Evolutionary conservation across 2,888 invertebrate species (phyloP), one percentile per base, ranked within the genome.

Genomic region (Euproctis similis): DNA sequence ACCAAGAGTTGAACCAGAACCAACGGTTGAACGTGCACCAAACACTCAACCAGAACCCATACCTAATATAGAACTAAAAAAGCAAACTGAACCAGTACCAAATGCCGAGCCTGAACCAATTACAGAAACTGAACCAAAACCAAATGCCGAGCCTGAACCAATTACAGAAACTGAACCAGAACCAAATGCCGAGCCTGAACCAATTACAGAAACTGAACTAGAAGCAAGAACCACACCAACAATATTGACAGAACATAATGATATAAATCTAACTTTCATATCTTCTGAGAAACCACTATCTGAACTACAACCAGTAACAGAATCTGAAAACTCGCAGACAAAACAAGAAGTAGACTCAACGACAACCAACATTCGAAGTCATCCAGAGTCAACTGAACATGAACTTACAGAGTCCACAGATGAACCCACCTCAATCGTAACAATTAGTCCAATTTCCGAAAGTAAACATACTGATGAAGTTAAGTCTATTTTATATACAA

Each of bases 371-470:
- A 23, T 6, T n/a, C 24, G 19, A 30, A 14, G 4, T 13, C n/a
- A 23, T 1, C n/a, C 27, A 32, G n/a, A 16, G 64, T 60, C 41
- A 8, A 52, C 74, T 8, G 66, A 70, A 46, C 55, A 70, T 17
- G 24, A 32, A 5, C n/a, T 16, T 12, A 9, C 13, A 2, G 12
- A 26, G 1, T 19, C 22, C 4, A 40, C 35, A 13, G 36, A 38
- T 8, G 30, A 19, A 20, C 11, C 34, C 8, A 35, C 16, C 8
- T 21, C 20, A 4, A 28, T 29, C 8, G 30, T 39, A 33, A 28
- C 30, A 30, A 10, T 24, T 25, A 34, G 30, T 30, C 36, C 39
- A 32, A 8, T 7, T 8, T 14, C 14, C 4, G 14, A 14, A 14
- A 6, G 6, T 6, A 36, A 36, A 12, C 31, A 37, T 9, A 28